A percentile compares a stretch with the other conserved stretches of the same genome.
Conservation (phyloP, 2,888 invertebrate species). For the Spicauda simplicius region DNA sequence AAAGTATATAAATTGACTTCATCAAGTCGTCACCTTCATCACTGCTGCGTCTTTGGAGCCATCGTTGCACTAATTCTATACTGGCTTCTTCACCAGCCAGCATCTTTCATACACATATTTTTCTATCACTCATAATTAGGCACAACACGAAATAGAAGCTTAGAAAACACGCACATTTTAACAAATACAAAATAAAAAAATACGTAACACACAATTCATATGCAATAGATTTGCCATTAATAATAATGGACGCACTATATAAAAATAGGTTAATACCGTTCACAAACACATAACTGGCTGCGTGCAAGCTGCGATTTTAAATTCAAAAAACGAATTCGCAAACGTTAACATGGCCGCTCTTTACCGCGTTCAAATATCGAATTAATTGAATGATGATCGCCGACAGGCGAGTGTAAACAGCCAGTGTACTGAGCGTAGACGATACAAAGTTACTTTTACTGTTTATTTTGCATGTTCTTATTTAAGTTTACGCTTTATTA, state of each 20-base stretch:
- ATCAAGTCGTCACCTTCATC: conserved; percentile 51
- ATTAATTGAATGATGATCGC: conserved; percentile 77
- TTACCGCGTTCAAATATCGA: conserved; percentile 74
- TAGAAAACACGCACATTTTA: conserved; percentile 32
- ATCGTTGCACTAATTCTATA: conserved; percentile 76
- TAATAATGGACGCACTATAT: not conserved
- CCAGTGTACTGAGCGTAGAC: conserved; percentile 52
- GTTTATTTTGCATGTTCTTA: conserved; percentile 40
- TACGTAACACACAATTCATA: conserved; percentile 28
- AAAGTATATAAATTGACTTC: too few relatives aligned
- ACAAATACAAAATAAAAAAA: conserved; percentile 46
- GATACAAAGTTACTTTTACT: conserved; percentile 60
- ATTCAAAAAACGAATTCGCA: conserved; percentile 47
- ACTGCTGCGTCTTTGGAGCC: conserved; percentile 71
- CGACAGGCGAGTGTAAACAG: conserved; percentile 74
- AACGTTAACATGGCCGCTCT: conserved; percentile 61
- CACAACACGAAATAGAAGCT: not conserved
- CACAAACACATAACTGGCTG: conserved; percentile 20
- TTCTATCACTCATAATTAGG: conserved; percentile 38
- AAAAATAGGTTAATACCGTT: conserved; percentile 15
- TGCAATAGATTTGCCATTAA: not conserved
- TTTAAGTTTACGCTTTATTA: conserved; percentile 57
- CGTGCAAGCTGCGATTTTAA: conserved; percentile 32
- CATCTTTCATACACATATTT: conserved; percentile 72
- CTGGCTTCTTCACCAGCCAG: conserved; percentile 79